phyloP scores from a whole-genome alignment of 2,113 vertebrate genomes.

The Nyctibius bracteatus region DNA sequence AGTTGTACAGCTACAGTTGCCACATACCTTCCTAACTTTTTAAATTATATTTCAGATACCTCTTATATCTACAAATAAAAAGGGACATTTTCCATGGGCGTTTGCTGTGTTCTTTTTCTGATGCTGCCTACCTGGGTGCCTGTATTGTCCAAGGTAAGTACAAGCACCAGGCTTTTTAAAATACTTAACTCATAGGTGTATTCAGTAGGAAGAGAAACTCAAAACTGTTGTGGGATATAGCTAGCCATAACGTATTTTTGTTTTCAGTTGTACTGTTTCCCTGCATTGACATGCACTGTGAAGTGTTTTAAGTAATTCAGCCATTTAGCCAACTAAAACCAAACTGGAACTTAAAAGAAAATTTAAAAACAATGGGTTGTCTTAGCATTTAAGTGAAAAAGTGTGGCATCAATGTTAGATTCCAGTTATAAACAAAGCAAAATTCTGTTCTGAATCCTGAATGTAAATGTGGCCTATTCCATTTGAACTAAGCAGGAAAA shows the following conservation, averaged over 20 bases:
- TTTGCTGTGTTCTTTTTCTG: slow-evolving; percentile 91
- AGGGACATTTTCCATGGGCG: slow-evolving; percentile 98
- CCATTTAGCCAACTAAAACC: neutral
- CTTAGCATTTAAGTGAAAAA: neutral
- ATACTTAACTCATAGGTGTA: neutral
- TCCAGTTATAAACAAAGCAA: neutral
- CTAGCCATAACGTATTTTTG: neutral
- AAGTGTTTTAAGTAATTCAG: neutral
- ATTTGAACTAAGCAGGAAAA: neutral
- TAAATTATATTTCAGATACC: slow-evolving; percentile 82
- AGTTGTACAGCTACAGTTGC: neutral
- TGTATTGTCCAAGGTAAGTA: slow-evolving; percentile 93
- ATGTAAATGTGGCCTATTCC: neutral
- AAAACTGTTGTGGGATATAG: neutral
- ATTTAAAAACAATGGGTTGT: neutral
- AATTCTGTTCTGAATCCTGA: neutral
- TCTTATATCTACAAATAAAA: slow-evolving; percentile 94
- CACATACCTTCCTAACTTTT: neutral
- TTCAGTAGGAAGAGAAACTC: neutral
- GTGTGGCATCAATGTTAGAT: neutral
- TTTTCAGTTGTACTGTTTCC: neutral
- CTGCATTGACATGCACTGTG: neutral
- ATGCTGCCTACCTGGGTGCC: slow-evolving; percentile 93
- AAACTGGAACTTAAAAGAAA: neutral
- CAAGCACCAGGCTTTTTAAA: neutral